Base-by-base conservation (phyloP, 2,888 invertebrate species). In the Ectemnius cavifrons region DNA sequence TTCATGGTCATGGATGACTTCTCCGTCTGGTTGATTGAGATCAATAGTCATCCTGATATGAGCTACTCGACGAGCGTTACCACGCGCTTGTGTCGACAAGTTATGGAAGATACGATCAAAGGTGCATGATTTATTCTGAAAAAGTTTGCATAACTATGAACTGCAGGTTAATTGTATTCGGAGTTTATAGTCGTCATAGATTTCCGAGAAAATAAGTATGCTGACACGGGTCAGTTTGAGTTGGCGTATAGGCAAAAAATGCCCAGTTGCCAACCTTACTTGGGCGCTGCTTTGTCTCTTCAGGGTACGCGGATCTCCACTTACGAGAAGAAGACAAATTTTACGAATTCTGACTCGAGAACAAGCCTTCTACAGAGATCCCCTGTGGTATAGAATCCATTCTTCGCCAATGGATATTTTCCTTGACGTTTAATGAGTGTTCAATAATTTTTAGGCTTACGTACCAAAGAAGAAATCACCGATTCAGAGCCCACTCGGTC, bases 41-140 rank as follows among this genome's bases (percentile, higher is more conserved):
- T 98, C 80, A 98, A 98, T 90, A 97, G 97, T 8, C 97, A 97
- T 91, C 98, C 98, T 0, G 96, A 97, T 91, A 93, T 98, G 92
- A 96, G 97, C 14, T 94, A 96, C n/a, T 96, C 96, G 0, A 98
- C 98, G 0, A 96, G 95, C 76, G 96, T 98, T 0, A 98, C 98
- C 0, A 95, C 96, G 0, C 92, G 95, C 63, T 92, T 98, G 87
- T 98, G 98, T 88, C 94, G 96, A 8, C 95, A 95, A 88, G 97
- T 97, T 73, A 93, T 98, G 75, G 97, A 97, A 88, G 98, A 98
- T 91, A 94, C 96, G 3, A 93, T 98, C 59, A 98, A 98, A 95
- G 98, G 98, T 97, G 87, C 11, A 2, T 8, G 2, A 52, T 52
- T 1, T 4, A 52, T 37, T 52, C 16, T 4, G 13, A 1, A 52